Base-by-base conservation (phyloP, 2,797 vertebrate species). In the Paratrypauchen microcephalus region DNA sequence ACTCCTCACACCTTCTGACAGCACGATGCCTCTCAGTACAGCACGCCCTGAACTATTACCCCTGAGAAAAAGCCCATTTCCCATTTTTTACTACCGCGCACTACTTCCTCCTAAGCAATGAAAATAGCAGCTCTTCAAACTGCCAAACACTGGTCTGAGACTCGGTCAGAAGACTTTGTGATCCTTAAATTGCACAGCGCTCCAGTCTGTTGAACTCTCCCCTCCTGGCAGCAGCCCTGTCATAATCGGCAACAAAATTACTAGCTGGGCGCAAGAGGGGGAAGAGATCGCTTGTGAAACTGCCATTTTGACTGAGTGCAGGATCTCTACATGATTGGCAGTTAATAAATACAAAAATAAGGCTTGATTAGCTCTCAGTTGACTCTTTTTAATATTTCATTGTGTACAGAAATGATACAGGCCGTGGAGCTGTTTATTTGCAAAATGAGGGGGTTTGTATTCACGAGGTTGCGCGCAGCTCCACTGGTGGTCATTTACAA, bases 401-500 rank as follows among this genome's bases (percentile, higher is more conserved):
- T 30, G 41, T 65, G 18, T 64, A 56, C 61, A 71, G 54, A 77
- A 78, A 69, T 30, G 2, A 70, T 32, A 30, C 26, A 36, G 23
- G 18, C 36, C 19, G 15, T 9, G 32, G 21, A 26, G 55, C 23
- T 26, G 26, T 64, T 64, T 64, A 64, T 64, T 47, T 64, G 41
- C 62, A 16, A 47, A 64, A 64, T 52, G 55, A 58, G 48, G 69
- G n/a, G 24, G 62, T 75, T 79, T 63, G 66, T 59, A 64, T 69
- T 64, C 62, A 59, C 45, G 50, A 68, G 55, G 39, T 47, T 32
- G 26, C 72, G 68, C 65, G 52, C 54, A 50, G 55, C n/a, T 71
- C 66, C 47, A 66, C 45, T 79, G 63, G 55, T 70, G 72, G 65
- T 66, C 68, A 69, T 39, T 65, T 74, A 70, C 13, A n/a, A 41